These are phyloP conservation scores for Allobates femoralis DNA, from an alignment of 2,797 vertebrate species.

Conservation along the genomic window DNA sequence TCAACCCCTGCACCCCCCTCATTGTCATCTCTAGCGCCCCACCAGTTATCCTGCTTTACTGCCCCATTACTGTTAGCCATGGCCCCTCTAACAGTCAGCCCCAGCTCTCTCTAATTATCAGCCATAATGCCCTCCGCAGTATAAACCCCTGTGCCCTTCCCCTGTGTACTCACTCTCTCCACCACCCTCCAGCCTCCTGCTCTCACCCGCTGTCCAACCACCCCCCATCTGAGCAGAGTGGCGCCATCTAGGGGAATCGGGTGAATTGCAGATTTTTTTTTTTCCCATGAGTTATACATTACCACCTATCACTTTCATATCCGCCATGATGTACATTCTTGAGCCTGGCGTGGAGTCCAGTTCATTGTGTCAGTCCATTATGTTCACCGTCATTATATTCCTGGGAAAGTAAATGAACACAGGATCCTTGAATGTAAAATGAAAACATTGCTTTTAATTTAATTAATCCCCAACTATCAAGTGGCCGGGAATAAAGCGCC, in stretches of 20 bases:
- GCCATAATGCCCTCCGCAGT: no score
- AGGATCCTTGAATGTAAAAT: background rate
- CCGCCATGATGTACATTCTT: background rate
- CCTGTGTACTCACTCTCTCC: no score
- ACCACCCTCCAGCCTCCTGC: no score
- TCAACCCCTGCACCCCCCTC: no score
- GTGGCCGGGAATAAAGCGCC: background rate
- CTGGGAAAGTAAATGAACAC: conserved; percentile 28
- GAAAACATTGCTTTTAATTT: background rate
- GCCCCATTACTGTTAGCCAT: no score
- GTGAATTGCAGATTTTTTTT: background rate
- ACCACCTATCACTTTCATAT: conserved; percentile 26
- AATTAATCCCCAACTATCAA: conserved; percentile 8
- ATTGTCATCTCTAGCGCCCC: no score
- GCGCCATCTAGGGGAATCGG: background rate
- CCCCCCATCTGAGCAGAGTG: background rate
- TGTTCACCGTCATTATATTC: conserved; percentile 25
- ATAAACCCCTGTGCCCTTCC: no score
- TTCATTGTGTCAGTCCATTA: background rate
- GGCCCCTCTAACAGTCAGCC: no score
- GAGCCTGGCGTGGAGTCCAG: background rate
- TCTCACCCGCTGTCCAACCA: no score
- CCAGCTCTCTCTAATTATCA: no score
- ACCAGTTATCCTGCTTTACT: no score
- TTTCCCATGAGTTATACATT: conserved; percentile 4